Evolutionary conservation across 1,140 invertebrate species (phyloP), one percentile per base, ranked within the genome.

Genomic region (Nasonia giraulti): DNA sequence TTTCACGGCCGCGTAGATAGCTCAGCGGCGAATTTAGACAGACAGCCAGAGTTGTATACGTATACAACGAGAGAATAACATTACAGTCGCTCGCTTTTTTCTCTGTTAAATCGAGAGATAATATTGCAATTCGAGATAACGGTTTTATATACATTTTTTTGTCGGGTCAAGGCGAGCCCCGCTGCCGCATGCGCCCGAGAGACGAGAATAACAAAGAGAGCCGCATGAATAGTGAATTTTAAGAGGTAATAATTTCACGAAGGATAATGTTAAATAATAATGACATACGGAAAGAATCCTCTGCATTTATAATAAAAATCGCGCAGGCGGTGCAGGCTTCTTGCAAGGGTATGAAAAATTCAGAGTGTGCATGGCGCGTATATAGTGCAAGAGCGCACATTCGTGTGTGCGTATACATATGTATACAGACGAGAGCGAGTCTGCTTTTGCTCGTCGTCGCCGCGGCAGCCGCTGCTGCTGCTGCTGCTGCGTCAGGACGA

Each of bases 181-280:
- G 74, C 33, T 6, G 33, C 33, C 33, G 5, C 33, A 27, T 37
- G 3, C 33, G 33, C 33, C 3, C 5, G 33, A 11, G 47, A 27
- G 47, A 62, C 73, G 37, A 74, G 83, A 80, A 80, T 84, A 80
- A 80, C 78, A 84, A 84, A 80, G 83, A 84, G 68, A n/a, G 69
- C 10, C 1, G 75, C 77, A 78, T 83, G 40, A 83, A 83, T 78
- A 47, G 71, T 55, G 75, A 83, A 83, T 83, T 83, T 83, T 44
- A 83, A 83, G 66, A 50, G 75, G 82, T 83, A 83, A 78, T 78
- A 69, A 78, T 78, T 83, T 83, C 68, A 78, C 69, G 82, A 83
- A 78, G 82, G 55, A 83, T 83, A 83, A 78, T 78, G 78, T 83
- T 83, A 83, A 83, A 79, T 83, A 83, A 83, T 71, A 71, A 78